These are phyloP conservation scores for Antheraea yamamai DNA, from an alignment of 2,888 invertebrate species.

Conservation along the genomic window DNA sequence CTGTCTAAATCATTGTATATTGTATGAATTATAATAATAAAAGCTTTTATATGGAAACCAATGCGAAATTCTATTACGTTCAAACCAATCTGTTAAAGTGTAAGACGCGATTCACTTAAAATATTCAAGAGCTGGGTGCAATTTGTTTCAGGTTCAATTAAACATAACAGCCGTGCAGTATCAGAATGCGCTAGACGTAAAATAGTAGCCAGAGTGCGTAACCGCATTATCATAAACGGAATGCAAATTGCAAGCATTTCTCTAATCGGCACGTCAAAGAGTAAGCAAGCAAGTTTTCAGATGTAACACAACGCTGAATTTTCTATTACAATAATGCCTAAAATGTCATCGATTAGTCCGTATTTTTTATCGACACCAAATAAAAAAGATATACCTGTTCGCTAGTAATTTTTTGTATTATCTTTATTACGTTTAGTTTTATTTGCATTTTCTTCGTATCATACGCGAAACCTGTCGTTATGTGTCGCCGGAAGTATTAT, in stretches of 20 bases:
- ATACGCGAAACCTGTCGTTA: too few relatives aligned
- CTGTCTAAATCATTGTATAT: too few relatives aligned
- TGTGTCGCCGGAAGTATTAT: too few relatives aligned
- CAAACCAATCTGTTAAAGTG: background rate
- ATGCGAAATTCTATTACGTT: background rate
- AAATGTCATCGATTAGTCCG: background rate
- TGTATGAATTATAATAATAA: too few relatives aligned
- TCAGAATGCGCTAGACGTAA: constrained; percentile 50
- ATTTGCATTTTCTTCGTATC: too few relatives aligned
- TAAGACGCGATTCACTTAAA: background rate
- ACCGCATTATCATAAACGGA: constrained; percentile 66
- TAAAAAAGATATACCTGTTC: background rate
- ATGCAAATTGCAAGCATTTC: constrained; percentile 67
- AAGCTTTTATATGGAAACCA: too few relatives aligned
- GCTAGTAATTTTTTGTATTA: too few relatives aligned
- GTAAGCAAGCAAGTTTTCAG: constrained; percentile 27
- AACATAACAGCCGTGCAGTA: constrained; percentile 50
- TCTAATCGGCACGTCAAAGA: constrained; percentile 60
- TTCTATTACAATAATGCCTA: background rate
- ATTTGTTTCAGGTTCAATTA: constrained; percentile 46
- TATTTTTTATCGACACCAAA: background rate
- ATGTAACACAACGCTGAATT: background rate
- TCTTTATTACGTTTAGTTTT: too few relatives aligned
- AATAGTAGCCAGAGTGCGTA: constrained; percentile 66
- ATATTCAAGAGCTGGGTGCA: constrained; percentile 24